phyloP scores from a whole-genome alignment of 2,888 invertebrate genomes.

The Cephus spinipes region DNA sequence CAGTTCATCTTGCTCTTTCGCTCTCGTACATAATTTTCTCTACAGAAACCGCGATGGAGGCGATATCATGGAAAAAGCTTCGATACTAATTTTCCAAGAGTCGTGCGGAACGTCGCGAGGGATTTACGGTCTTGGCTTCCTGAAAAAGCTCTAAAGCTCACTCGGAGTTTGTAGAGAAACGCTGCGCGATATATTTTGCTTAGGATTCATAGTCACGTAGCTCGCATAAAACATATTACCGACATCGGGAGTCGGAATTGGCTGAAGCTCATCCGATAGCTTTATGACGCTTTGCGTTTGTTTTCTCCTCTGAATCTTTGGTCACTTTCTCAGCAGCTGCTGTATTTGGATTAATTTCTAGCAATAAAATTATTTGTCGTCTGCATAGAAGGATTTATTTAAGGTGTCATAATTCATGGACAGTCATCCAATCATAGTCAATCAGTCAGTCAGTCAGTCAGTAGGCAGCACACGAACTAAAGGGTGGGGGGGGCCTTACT shows the following conservation, averaged over 20 bases:
- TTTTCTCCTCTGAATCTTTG: neutral
- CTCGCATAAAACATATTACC: slow-evolving; percentile 54
- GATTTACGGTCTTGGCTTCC: neutral
- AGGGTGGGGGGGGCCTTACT: neutral
- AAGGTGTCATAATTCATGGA: no score
- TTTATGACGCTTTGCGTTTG: slow-evolving; percentile 24
- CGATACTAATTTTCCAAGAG: no score
- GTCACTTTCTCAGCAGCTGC: neutral
- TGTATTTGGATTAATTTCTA: neutral
- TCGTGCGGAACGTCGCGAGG: no score
- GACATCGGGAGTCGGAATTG: slow-evolving; percentile 14
- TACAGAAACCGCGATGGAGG: slow-evolving; percentile 1
- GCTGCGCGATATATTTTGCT: slow-evolving; percentile 13
- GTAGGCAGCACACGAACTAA: neutral
- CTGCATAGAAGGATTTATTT: neutral
- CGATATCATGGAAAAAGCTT: neutral
- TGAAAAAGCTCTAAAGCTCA: slow-evolving; percentile 30
- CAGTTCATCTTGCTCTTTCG: slow-evolving; percentile 12
- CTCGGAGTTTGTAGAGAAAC: slow-evolving; percentile 38
- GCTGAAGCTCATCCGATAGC: slow-evolving; percentile 20
- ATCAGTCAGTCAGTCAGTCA: neutral
- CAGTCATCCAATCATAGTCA: neutral
- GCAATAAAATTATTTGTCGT: neutral
- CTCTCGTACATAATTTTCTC: slow-evolving; percentile 10
- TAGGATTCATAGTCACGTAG: slow-evolving; percentile 53